A percentile compares a stretch with the other conserved stretches of the same genome.
phyloP scores from a whole-genome alignment of 1,140 invertebrate genomes.

The Aphelenchoides fujianensis region DNA sequence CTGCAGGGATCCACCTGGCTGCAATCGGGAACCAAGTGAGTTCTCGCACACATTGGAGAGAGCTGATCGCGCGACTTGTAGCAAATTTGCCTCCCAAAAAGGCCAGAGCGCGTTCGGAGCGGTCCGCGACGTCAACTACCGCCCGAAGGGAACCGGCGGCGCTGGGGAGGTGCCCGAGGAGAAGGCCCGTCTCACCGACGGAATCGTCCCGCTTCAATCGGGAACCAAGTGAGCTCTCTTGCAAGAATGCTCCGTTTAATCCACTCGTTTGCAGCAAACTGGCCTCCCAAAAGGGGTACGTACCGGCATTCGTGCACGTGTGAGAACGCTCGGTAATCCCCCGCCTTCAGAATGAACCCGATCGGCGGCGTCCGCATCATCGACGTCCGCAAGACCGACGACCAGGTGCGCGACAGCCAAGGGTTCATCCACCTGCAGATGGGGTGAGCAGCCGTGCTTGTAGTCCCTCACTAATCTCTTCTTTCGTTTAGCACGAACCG shows the following conservation, averaged over 20 bases:
- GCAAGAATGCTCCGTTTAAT: too few relatives aligned
- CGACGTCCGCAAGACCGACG: slow-evolving; percentile 60
- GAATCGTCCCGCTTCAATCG: slow-evolving; percentile 62
- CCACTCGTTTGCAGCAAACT: too few relatives aligned
- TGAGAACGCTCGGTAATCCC: too few relatives aligned
- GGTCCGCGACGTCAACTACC: slow-evolving; percentile 61
- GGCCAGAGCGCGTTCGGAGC: slow-evolving; percentile 47
- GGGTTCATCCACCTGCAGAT: slow-evolving; percentile 62
- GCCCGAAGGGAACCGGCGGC: slow-evolving; percentile 60
- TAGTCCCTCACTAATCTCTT: not conserved
- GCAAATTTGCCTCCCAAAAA: slow-evolving; percentile 5
- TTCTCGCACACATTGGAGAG: slow-evolving; percentile 61
- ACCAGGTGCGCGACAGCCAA: slow-evolving; percentile 61
- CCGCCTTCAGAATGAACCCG: slow-evolving; percentile 54
- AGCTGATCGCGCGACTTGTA: slow-evolving; percentile 14
- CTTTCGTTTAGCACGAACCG: slow-evolving; percentile 52
- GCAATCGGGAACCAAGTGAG: slow-evolving; percentile 62
- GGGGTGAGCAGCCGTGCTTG: too few relatives aligned
- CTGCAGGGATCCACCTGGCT: slow-evolving; percentile 56
- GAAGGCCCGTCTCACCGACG: slow-evolving; percentile 61
- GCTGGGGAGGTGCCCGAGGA: slow-evolving; percentile 60
- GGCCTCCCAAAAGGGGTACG: slow-evolving; percentile 48
- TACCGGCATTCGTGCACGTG: too few relatives aligned
- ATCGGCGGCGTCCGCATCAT: slow-evolving; percentile 62
- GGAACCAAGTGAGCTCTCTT: too few relatives aligned